Evolutionary conservation across 2,113 vertebrate genomes (phyloP).

Genomic region (Acinonyx jubatus): DNA sequence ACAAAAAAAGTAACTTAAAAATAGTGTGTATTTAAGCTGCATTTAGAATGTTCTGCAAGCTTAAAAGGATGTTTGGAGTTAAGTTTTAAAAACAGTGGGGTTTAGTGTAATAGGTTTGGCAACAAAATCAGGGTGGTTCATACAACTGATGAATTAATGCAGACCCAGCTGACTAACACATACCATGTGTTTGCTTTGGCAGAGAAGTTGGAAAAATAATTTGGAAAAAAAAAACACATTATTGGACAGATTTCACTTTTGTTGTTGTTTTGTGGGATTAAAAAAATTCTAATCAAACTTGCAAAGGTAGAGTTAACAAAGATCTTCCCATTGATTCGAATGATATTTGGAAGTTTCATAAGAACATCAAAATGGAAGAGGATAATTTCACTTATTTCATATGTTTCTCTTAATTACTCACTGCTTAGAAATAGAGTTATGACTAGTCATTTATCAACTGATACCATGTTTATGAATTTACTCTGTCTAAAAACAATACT

Average conservation of each 20-base stretch:
- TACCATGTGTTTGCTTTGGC: constrained; percentile 89
- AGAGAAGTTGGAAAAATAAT: constrained; percentile 89
- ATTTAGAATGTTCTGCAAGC: constrained; percentile 78
- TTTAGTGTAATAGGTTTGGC: constrained; percentile 88
- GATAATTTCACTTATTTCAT: constrained; percentile 66
- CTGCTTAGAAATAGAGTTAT: constrained; percentile 59
- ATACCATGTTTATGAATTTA: constrained; percentile 42
- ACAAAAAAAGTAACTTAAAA: constrained; percentile 70
- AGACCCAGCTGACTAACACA: constrained; percentile 83
- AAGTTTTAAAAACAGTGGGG: constrained; percentile 86
- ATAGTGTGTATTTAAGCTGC: constrained; percentile 66
- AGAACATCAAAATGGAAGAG: constrained; percentile 1
- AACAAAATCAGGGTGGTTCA: constrained; percentile 80
- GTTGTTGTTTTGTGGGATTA: constrained; percentile 76
- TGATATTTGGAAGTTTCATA: constrained; percentile 69
- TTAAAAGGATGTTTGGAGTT: constrained; percentile 88
- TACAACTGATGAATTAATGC: constrained; percentile 85
- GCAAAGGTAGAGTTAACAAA: constrained; percentile 84
- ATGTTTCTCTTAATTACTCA: constrained; percentile 61
- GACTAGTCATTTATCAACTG: background rate
- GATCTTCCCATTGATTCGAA: constrained; percentile 76
- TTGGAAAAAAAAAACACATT: constrained; percentile 84
- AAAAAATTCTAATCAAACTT: constrained; percentile 79
- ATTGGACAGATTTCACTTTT: constrained; percentile 84
- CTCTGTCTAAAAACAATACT: background rate